phyloP scores from a whole-genome alignment of 37 sponge, comb jelly and placozoan species.

The Mnemiopsis leidyi region DNA sequence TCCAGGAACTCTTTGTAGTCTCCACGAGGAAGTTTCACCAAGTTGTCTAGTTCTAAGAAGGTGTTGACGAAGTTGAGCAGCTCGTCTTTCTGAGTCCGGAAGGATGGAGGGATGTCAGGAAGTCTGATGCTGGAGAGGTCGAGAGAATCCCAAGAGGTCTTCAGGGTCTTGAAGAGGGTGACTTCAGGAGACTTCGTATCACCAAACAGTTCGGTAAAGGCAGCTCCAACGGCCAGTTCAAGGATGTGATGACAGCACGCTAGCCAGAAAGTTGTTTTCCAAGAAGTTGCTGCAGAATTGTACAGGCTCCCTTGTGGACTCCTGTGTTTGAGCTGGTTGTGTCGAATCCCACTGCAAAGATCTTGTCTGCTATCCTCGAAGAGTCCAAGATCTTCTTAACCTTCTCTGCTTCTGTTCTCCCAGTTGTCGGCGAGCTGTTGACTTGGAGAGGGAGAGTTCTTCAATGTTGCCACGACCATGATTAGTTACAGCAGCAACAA shows the following conservation, averaged over 20 bases:
- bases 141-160: background rate
- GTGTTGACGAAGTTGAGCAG: too few species aligned
- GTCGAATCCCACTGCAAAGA: conserved; percentile 11
- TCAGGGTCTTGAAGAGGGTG: background rate
- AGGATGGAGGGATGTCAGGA: background rate
- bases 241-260: background rate
- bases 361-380: background rate
- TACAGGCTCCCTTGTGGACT: conserved; percentile 33
- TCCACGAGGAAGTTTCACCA: background rate
- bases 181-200: background rate
- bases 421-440: background rate
- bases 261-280: background rate
- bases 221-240: background rate
- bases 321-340: conserved; percentile 23
- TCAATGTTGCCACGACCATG: conserved; percentile 1
- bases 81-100: too few species aligned
- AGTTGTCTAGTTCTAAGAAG: too few species aligned
- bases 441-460: conserved; percentile 7
- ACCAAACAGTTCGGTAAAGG: background rate
- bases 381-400: background rate
- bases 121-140: background rate
- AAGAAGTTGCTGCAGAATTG: background rate
- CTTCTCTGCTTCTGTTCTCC: background rate
- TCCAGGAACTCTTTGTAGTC: background rate
- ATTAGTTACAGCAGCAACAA: background rate